Evolutionary conservation across 2,888 invertebrate genomes (phyloP), one percentile per base, ranked within the genome.

Genomic region (Sabatieria punctata): DNA sequence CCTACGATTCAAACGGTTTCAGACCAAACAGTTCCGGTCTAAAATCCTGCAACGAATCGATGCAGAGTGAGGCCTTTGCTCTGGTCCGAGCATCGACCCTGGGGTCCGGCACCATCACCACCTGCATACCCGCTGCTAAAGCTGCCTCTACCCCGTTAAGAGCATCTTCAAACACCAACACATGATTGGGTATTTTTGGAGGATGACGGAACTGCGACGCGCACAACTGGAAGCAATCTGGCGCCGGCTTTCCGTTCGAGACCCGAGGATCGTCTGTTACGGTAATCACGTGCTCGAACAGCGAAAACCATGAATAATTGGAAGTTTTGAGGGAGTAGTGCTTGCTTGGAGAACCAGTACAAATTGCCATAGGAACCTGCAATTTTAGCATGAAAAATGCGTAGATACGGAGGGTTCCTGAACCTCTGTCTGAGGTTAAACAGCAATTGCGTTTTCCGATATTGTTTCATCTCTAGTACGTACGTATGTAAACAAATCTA

Each of bases 91-190:
- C 43, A 6, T 15, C 18, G 18, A 43, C 35, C 13, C 49, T 44
- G 11, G 35, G 26, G 23, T 49, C 49, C 8, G 84, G 84, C 2
- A 85, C 79, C 81, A 84, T 82, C 0, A 85, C 77, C 1, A 76
- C 77, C 66, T 83, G 83, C 86, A 88, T 89, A 4, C 80, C 80
- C 0, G 88, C 86, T 21, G 75, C 72, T 19, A 74, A 60, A 0
- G 79, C 86, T 0, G 82, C 82, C 30, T 75, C 73, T 0, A 86
- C 84, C 1, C 91, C 89, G 66, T 85, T 85, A 0, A 82, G 81
- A 0, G 89, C 82, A 68, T 91, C 91, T 71, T 91, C 91, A 64
- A 88, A 84, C 2, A 85, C 86, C 50, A 88, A 67, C 60, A 83
- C 82, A 78, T 79, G 69, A 2, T 51, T 42, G 15, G 18, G 19